Conservation (phyloP, 1,140 invertebrate species). For the Papilio dardanus region DNA sequence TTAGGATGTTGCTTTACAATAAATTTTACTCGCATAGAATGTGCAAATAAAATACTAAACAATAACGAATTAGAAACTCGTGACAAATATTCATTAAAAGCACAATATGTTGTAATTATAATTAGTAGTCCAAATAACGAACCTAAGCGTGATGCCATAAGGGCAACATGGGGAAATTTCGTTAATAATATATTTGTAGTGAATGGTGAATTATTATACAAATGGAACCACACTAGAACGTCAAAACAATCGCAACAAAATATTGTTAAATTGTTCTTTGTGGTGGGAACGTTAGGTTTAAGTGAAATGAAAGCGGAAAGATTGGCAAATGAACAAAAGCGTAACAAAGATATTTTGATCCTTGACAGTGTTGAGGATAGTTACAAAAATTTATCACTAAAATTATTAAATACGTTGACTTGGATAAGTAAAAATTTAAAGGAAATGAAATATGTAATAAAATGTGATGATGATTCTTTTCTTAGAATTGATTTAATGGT, state of each 20-base stretch:
- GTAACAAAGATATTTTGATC: conserved; percentile 64
- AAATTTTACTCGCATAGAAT: conserved; percentile 64
- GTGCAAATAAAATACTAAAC: conserved; percentile 46
- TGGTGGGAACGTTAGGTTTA: conserved; percentile 60
- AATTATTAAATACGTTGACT: conserved; percentile 58
- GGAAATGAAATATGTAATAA: conserved; percentile 69
- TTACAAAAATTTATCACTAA: conserved; percentile 66
- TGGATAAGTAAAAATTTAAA: conserved; percentile 63
- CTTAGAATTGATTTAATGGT: conserved; percentile 73
- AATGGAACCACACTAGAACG: conserved; percentile 67
- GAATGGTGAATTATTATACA: conserved; percentile 69
- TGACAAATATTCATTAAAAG: conserved; percentile 41
- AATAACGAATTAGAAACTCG: conserved; percentile 39
- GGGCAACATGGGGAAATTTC: conserved; percentile 70
- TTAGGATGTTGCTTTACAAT: conserved; percentile 67
- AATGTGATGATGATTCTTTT: conserved; percentile 80
- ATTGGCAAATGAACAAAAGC: conserved; percentile 56
- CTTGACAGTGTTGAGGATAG: conserved; percentile 64
- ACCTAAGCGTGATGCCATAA: conserved; percentile 64
- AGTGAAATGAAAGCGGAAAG: conserved; percentile 46
- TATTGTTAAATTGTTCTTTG: conserved; percentile 67
- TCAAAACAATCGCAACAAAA: conserved; percentile 43
- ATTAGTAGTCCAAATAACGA: conserved; percentile 67
- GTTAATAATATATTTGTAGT: conserved; percentile 66
- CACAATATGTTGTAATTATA: conserved; percentile 68